Evolutionary conservation across 2,888 invertebrate species (phyloP).

Genomic region (Metallyticus violacea): DNA sequence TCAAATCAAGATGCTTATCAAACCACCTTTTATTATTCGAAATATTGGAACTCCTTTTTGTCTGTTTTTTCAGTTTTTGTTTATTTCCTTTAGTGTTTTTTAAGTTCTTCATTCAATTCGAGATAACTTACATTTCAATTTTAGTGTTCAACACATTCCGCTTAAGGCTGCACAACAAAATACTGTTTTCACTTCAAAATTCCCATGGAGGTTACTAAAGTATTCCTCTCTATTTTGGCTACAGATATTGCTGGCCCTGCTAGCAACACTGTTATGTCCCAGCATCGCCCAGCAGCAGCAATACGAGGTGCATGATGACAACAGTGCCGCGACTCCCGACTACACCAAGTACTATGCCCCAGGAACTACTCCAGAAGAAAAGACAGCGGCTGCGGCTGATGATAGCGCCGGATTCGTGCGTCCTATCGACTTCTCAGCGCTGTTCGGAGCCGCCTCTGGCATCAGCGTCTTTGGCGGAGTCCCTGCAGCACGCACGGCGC

Average conservation of each 20-base stretch:
- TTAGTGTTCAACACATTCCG: no score
- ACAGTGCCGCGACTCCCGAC: not conserved
- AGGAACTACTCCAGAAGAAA: not conserved
- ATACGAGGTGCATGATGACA: slow-evolving; percentile 30
- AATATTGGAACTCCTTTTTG: no score
- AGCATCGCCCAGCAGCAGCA: slow-evolving; percentile 18
- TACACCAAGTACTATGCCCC: slow-evolving; percentile 8
- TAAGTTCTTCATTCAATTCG: no score
- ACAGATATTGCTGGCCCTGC: not conserved
- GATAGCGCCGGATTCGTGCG: slow-evolving; percentile 48
- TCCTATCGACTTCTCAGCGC: slow-evolving; percentile 56
- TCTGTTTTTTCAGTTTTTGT: no score
- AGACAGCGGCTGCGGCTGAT: not conserved
- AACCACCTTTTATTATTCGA: no score
- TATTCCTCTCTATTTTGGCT: not conserved
- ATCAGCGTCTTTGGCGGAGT: slow-evolving; percentile 29
- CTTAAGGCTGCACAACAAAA: no score
- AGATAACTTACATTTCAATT: no score
- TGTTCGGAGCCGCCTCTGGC: slow-evolving; percentile 51
- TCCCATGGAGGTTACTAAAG: no score
- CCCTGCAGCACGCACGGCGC: slow-evolving; percentile 26
- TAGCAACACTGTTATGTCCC: not conserved
- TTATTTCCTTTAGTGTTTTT: no score
- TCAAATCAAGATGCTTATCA: no score
- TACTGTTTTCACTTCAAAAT: no score